A percentile compares a stretch with the other conserved stretches of the same genome.
phyloP scores from a whole-genome alignment of 1,140 invertebrate species.

The Cephus cinctus region DNA sequence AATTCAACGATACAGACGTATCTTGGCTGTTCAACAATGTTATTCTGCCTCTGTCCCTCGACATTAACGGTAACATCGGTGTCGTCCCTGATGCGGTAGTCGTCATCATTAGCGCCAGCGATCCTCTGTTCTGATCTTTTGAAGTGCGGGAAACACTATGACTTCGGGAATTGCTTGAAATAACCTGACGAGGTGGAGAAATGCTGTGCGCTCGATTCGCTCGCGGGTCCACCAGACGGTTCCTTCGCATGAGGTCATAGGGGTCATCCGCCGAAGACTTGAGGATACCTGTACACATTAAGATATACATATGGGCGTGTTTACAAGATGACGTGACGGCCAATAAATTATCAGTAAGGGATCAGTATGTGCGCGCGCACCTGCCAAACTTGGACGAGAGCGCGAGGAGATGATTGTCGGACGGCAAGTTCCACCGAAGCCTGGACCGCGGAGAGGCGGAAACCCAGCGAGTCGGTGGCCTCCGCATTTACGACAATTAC shows the following conservation, averaged over 20 bases:
- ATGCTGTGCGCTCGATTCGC: slow-evolving; percentile 63
- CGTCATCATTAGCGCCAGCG: slow-evolving; percentile 17
- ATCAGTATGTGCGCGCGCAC: slow-evolving; percentile 22
- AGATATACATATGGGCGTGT: too few species aligned
- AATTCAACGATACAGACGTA: too few species aligned
- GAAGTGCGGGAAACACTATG: slow-evolving; percentile 57
- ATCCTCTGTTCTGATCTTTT: slow-evolving; percentile 28
- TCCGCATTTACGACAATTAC: slow-evolving; percentile 76
- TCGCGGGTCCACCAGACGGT: slow-evolving; percentile 65
- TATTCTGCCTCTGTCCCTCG: too few species aligned
- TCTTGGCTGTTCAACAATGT: too few species aligned
- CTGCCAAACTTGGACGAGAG: slow-evolving; percentile 47
- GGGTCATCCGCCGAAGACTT: slow-evolving; percentile 60
- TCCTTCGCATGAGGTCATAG: slow-evolving; percentile 78
- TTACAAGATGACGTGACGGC: slow-evolving; percentile 2
- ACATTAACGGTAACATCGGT: too few species aligned
- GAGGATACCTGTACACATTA: slow-evolving; percentile 40
- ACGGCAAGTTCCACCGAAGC: slow-evolving; percentile 59
- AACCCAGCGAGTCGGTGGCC: slow-evolving; percentile 67
- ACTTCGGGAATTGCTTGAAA: slow-evolving; percentile 54
- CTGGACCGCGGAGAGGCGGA: too few species aligned
- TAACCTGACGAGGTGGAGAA: slow-evolving; percentile 55
- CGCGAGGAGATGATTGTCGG: slow-evolving; percentile 57
- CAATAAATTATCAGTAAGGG: background rate
- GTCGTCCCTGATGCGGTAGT: too few species aligned